A percentile compares a stretch with the other conserved stretches of the same genome.
Evolutionary conservation across 2,888 invertebrate species (phyloP).

Genomic region (Stenodera caucasica): DNA sequence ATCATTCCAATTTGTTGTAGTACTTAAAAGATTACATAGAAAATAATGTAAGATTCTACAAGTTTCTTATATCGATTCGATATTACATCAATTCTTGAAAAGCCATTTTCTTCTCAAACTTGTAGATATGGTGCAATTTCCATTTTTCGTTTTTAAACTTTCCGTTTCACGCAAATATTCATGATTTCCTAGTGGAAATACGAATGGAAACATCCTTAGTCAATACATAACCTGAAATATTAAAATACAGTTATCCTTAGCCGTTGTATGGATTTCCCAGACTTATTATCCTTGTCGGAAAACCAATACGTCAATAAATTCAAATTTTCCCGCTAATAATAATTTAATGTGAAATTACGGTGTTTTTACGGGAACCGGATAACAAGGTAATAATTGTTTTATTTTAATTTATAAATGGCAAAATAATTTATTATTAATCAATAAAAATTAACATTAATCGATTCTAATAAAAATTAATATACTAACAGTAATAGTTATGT

Average conservation of each 20-base stretch:
- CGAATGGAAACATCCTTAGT: background rate
- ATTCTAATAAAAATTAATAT: background rate
- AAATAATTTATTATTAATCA: background rate
- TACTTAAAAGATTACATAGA: no score
- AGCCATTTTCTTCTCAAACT: background rate
- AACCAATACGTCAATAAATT: conserved; percentile 2
- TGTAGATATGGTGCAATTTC: background rate
- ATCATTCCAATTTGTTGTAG: no score
- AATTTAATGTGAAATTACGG: no score
- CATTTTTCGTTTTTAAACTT: background rate
- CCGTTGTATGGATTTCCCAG: background rate
- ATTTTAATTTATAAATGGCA: background rate
- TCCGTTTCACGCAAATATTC: background rate
- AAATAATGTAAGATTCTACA: no score
- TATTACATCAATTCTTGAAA: background rate
- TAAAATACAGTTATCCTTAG: background rate
- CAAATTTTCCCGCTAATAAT: background rate
- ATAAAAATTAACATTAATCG: background rate
- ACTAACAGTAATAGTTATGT: background rate
- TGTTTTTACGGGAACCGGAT: no score
- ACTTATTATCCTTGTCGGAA: background rate
- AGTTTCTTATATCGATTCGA: no score
- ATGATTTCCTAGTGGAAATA: background rate
- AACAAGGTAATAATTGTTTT: background rate
- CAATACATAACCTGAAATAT: conserved; percentile 7